A percentile compares a stretch with the other conserved stretches of the same genome.
Evolutionary conservation across 2,888 invertebrate genomes (phyloP).

Genomic region (Archaeoteleia sp.): DNA sequence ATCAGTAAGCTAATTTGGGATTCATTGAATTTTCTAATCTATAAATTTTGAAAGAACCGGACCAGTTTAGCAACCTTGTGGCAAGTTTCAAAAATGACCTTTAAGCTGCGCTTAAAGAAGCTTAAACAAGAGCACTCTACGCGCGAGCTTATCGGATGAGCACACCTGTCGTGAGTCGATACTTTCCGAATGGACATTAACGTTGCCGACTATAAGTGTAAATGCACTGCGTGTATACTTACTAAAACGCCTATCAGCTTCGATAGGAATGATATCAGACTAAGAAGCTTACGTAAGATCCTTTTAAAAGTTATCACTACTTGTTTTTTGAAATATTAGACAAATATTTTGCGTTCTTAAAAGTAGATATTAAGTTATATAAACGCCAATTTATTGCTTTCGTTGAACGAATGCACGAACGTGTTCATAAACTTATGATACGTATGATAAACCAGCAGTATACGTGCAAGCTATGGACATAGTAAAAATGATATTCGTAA

Average conservation of each 20-base stretch:
- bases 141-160: constrained; percentile 52
- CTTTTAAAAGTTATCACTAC: too few species aligned
- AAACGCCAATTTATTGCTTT: too few species aligned
- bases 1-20: not conserved
- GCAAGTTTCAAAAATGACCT: constrained; percentile 41
- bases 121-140: constrained; percentile 49
- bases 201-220: constrained; percentile 24
- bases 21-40: constrained; percentile 35
- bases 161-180: constrained; percentile 53
- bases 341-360: not conserved
- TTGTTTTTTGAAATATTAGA: too few species aligned
- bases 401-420: too few species aligned
- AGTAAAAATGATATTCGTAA: too few species aligned
- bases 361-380: too few species aligned
- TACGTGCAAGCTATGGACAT: too few species aligned
- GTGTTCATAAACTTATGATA: too few species aligned
- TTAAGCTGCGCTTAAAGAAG: constrained; percentile 53
- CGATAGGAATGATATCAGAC: constrained; percentile 11
- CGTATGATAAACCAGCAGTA: too few species aligned
- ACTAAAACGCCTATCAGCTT: constrained; percentile 22
- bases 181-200: constrained; percentile 45
- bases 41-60: constrained; percentile 28
- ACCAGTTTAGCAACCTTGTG: constrained; percentile 30
- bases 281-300: constrained; percentile 15
- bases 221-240: constrained; percentile 30